Evolutionary conservation across 30 jellyfish, hydroid and myxozoan genomes (phyloP).

Genomic region (Turritopsis rubra): DNA sequence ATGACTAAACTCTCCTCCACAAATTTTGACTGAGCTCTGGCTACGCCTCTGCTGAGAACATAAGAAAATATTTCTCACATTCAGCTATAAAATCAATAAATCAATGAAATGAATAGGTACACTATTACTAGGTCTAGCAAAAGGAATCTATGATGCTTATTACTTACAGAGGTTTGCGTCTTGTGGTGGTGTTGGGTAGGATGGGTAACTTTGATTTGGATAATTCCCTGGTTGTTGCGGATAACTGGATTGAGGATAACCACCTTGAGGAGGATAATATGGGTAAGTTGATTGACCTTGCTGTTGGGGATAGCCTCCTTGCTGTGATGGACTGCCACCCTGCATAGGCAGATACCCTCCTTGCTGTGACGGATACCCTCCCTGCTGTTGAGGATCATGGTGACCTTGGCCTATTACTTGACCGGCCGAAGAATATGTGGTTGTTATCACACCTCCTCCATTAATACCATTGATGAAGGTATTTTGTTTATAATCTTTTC

Average conservation of each 20-base stretch:
- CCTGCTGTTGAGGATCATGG: neutral
- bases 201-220: neutral
- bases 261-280: neutral
- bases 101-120: too few species aligned
- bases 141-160: too few species aligned
- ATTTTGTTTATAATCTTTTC: neutral
- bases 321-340: neutral
- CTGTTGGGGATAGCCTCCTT: neutral
- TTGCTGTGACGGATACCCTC: neutral
- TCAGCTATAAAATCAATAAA: too few species aligned
- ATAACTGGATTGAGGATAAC: too few species aligned
- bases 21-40: too few species aligned
- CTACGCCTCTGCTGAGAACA: too few species aligned
- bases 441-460: neutral
- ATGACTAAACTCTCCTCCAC: too few species aligned
- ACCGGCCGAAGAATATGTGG: neutral
- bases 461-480: neutral
- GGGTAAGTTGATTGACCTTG: neutral
- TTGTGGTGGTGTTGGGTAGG: neutral
- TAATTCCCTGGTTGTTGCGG: too few species aligned
- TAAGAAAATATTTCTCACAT: too few species aligned
- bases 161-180: neutral
- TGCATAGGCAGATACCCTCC: neutral
- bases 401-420: neutral
- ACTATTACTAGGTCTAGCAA: too few species aligned